A percentile compares a stretch with the other conserved stretches of the same genome.
Evolutionary conservation across 1,140 invertebrate species (phyloP).

Genomic region (Pogonomyrmex barbatus): DNA sequence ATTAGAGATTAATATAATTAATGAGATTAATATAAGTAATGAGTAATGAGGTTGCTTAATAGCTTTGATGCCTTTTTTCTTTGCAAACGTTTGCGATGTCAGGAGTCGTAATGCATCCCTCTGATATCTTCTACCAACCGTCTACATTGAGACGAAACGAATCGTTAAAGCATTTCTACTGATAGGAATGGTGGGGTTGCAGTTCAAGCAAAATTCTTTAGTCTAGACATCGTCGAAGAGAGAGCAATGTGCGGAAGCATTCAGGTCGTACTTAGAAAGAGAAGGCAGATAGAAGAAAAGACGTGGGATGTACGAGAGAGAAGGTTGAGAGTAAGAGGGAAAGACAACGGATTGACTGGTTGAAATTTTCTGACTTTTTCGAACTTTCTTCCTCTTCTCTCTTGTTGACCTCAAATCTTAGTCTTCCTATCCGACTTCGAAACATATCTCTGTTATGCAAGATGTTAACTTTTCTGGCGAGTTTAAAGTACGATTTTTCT

Average conservation of each 20-base stretch:
- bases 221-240: constrained; percentile 34
- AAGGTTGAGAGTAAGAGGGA: constrained; percentile 22
- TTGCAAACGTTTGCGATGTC: constrained; percentile 54
- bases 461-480: not conserved
- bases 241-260: constrained; percentile 3
- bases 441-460: not conserved
- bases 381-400: not conserved
- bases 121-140: not conserved
- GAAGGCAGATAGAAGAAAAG: not conserved
- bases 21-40: constrained; percentile 47
- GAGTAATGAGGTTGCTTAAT: not conserved
- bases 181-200: not conserved
- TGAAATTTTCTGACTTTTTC: constrained; percentile 62
- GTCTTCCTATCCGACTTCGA: constrained; percentile 11
- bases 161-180: constrained; percentile 61
- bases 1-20: constrained; percentile 34
- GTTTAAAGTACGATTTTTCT: not conserved
- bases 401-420: not conserved
- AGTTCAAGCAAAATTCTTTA: constrained; percentile 26
- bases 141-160: constrained; percentile 65
- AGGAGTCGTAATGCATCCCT: constrained; percentile 37
- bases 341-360: constrained; percentile 46
- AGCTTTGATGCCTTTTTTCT: not conserved
- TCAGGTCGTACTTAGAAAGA: constrained; percentile 13
- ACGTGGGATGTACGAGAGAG: not conserved